A percentile compares a stretch with the other conserved stretches of the same genome.
Conservation (phyloP, 2,113 vertebrate genomes). For the Bombycilla garrulus region DNA sequence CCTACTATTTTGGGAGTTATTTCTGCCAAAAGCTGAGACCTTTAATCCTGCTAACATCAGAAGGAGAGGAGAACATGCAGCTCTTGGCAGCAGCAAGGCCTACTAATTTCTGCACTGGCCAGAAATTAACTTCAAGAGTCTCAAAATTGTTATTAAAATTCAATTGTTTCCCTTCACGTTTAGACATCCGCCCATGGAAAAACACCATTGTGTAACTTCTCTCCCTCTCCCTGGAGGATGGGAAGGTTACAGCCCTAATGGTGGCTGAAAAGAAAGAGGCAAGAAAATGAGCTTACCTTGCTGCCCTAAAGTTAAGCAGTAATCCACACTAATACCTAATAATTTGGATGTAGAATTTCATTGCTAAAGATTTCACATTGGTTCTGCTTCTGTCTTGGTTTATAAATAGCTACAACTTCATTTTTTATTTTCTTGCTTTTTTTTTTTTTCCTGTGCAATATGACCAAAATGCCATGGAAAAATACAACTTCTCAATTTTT, state of each 20-base stretch:
- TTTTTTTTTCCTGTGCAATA: background rate
- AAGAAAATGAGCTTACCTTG: background rate
- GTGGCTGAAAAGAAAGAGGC: background rate
- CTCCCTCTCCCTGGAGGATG: background rate
- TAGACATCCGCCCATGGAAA: background rate
- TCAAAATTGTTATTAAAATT: slow-evolving; percentile 49
- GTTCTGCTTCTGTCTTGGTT: background rate
- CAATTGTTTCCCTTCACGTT: slow-evolving; percentile 28
- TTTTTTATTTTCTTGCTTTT: background rate
- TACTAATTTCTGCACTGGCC: slow-evolving; percentile 1
- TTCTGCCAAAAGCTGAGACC: background rate
- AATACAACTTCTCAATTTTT: background rate
- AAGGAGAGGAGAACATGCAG: background rate
- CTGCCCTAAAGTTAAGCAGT: background rate
- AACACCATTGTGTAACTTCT: background rate
- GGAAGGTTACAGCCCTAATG: background rate
- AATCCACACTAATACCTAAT: background rate
- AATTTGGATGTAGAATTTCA: background rate
- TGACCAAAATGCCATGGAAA: background rate
- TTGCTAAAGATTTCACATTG: background rate
- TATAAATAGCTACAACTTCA: background rate
- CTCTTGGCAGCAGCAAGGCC: background rate
- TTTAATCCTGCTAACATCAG: background rate
- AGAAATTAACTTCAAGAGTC: slow-evolving; percentile 1
- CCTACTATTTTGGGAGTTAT: background rate